Conservation (phyloP, 2,888 invertebrate genomes). For the Idaea straminata region DNA sequence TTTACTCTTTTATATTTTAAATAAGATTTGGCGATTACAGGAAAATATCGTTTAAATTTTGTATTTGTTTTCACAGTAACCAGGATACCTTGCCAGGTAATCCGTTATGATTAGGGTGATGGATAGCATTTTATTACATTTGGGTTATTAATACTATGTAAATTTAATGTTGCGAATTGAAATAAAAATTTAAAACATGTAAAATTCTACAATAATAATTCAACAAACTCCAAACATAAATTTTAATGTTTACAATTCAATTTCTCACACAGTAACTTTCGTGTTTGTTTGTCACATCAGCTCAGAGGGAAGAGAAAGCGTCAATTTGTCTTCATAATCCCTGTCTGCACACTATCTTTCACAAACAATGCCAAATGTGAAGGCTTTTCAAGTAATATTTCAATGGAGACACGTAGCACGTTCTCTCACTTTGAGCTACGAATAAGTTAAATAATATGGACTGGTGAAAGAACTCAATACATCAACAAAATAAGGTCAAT, state of each 20-base stretch:
- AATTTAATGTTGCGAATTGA: too few relatives aligned
- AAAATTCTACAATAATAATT: background rate
- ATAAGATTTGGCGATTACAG: background rate
- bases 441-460: background rate
- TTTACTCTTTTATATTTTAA: background rate
- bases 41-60: background rate
- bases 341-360: conserved; percentile 21
- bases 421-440: conserved; percentile 10
- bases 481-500: too few relatives aligned
- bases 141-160: too few relatives aligned
- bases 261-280: background rate
- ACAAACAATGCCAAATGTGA: conserved; percentile 27
- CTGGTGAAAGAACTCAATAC: background rate
- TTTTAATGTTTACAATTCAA: background rate
- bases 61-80: background rate
- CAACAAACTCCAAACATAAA: background rate
- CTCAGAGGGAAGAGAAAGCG: conserved; percentile 28
- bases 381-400: conserved; percentile 23
- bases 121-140: background rate
- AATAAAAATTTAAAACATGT: background rate
- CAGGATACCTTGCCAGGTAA: background rate
- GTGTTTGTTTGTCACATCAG: conserved; percentile 21
- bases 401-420: conserved; percentile 17
- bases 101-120: background rate
- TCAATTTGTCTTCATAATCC: conserved; percentile 41